Evolutionary conservation across 2,888 invertebrate species (phyloP).

Genomic region (Spodoptera picta): DNA sequence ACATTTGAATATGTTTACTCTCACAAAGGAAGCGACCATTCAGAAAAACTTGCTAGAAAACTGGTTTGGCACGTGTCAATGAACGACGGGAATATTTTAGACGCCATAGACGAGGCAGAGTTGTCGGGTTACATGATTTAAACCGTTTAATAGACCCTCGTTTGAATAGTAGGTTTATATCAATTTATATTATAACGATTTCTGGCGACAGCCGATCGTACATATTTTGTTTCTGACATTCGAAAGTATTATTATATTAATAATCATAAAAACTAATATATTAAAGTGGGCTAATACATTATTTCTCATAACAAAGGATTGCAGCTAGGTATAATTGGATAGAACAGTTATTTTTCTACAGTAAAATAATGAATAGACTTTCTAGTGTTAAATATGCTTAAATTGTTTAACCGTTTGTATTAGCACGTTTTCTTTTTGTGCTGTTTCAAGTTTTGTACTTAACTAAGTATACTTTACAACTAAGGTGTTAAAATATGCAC

Average conservation of each 20-base stretch:
- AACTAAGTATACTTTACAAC: slow-evolving; percentile 2
- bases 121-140: slow-evolving; percentile 82
- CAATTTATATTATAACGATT: slow-evolving; percentile 69
- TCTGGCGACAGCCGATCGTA: slow-evolving; percentile 59
- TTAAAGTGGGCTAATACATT: slow-evolving; percentile 35
- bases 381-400: slow-evolving; percentile 38
- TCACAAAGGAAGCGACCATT: slow-evolving; percentile 88
- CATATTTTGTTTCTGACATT: slow-evolving; percentile 34
- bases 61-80: slow-evolving; percentile 88
- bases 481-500: slow-evolving; percentile 22
- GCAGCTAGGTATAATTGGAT: slow-evolving; percentile 19
- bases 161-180: slow-evolving; percentile 76
- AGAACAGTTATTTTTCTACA: slow-evolving; percentile 12
- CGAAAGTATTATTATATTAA: slow-evolving; percentile 18
- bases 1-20: slow-evolving; percentile 88
- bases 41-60: slow-evolving; percentile 85
- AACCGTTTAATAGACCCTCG: slow-evolving; percentile 79
- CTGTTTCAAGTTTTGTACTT: slow-evolving; percentile 8
- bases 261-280: slow-evolving; percentile 36
- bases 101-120: slow-evolving; percentile 74
- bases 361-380: slow-evolving; percentile 30
- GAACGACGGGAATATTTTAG: slow-evolving; percentile 87
- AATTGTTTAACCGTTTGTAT: slow-evolving; percentile 20
- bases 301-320: slow-evolving; percentile 4
- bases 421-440: slow-evolving; percentile 14